Conservation (phyloP, 1,140 invertebrate species). For the Calephelis virginiensis region DNA sequence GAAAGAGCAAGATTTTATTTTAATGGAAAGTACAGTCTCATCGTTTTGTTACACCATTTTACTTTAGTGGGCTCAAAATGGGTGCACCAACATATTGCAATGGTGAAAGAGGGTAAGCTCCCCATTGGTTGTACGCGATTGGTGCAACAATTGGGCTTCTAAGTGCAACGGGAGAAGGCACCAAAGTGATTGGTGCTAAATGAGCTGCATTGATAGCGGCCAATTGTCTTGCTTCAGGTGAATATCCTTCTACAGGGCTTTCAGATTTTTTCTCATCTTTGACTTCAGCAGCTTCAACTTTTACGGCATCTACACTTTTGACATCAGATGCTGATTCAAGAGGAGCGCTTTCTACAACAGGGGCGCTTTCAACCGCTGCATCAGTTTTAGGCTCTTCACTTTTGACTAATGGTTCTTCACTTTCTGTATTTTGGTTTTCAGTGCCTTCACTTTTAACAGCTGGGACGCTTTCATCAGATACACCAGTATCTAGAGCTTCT, state of each 20-base stretch:
- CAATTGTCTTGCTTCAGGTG: background rate
- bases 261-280: background rate
- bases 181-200: background rate
- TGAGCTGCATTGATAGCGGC: no score
- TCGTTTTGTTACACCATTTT: background rate
- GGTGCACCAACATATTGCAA: no score
- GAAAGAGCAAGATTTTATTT: no score
- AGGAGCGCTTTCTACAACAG: slow-evolving; percentile 1
- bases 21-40: no score
- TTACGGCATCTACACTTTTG: background rate
- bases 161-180: background rate
- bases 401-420: background rate
- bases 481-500: background rate
- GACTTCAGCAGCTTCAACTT: background rate
- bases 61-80: slow-evolving; percentile 7
- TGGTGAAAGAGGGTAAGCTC: no score
- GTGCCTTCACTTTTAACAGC: background rate
- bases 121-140: no score
- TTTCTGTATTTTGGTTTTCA: background rate
- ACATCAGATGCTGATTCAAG: background rate
- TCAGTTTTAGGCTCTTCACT: background rate
- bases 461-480: background rate
- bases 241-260: background rate
- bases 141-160: background rate
- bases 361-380: background rate